Conservation (phyloP, 2,113 vertebrate genomes). For the Myxocyprinus asiaticus region DNA sequence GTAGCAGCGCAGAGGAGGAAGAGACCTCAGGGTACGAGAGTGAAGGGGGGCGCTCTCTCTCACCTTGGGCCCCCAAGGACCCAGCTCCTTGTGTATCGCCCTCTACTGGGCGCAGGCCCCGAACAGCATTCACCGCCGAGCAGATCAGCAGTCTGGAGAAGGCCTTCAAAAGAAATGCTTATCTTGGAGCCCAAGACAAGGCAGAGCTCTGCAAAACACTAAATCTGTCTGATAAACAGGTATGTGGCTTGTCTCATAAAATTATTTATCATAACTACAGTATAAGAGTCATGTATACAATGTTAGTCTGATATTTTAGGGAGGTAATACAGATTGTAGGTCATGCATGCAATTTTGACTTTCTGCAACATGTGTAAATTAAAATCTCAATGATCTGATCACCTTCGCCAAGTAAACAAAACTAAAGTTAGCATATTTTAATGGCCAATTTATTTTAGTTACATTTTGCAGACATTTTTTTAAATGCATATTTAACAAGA, state of each 20-base stretch:
- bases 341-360: too few species aligned
- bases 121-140: conserved; percentile 76
- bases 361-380: too few species aligned
- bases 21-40: conserved; percentile 79
- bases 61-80: conserved; percentile 47
- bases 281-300: too few species aligned
- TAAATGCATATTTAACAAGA: too few species aligned
- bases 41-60: conserved; percentile 67
- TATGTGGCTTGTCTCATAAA: conserved; percentile 30
- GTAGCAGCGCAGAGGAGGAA: conserved; percentile 70
- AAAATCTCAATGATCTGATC: too few species aligned
- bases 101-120: conserved; percentile 65
- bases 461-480: too few species aligned
- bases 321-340: too few species aligned
- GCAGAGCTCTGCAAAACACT: conserved; percentile 75
- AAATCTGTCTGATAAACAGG: conserved; percentile 79
- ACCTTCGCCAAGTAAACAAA: too few species aligned
- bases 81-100: conserved; percentile 50
- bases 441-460: too few species aligned
- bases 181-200: conserved; percentile 77
- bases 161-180: conserved; percentile 75
- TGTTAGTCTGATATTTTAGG: too few species aligned
- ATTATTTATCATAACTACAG: too few species aligned
- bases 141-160: conserved; percentile 75
- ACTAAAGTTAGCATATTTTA: too few species aligned